Evolutionary conservation across 2,888 invertebrate genomes (phyloP), one percentile per base, ranked within the genome.

Genomic region (Argyra leucocephala): DNA sequence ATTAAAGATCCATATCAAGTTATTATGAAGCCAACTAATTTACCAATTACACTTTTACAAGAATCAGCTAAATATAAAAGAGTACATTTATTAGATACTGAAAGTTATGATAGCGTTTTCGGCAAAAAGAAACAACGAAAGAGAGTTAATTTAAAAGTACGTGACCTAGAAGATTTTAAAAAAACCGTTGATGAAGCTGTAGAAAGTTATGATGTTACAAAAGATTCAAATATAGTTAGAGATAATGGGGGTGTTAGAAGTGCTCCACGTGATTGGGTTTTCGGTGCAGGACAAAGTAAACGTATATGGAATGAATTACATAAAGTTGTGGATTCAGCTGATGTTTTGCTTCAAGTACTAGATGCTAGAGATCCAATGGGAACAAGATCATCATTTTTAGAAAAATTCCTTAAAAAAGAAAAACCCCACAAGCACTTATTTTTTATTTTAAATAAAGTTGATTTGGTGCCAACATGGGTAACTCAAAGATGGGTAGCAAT

Each of bases 301-400:
- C 85, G 99, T 71, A 96, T 99, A 74, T 99, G 99, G 99, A 96
- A 95, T 82, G 99, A 99, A 78, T 80, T 99, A 61, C 96, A 98
- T 77, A 99, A 99, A 85, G 99, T 98, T 31, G 88, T 99, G 65
- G 99, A 99, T 79, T 96, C 98, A 3, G 96, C 98, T 0, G 99
- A 99, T 84, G 96, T 99, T 5, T 81, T 99, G 21, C 81, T 99
- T 31, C 96, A 98, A 82, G 91, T 99, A 4, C 82, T 99, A 67
- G 99, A 99, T 83, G 97, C 97, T 0, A 85, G 99, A 69, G 97
- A 99, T 82, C 99, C 99, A 0, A 85, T 91, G 83, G 98, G 98
- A 2, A 99, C 99, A 0, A 85, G 99, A 64, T 95, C 95, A 67
- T 87, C 90, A 61, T 91, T 93, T 75, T 90, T 99, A 65, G 88